Evolutionary conservation across 2,797 vertebrate species (phyloP).

Genomic region (Melanogrammus aeglefinus): DNA sequence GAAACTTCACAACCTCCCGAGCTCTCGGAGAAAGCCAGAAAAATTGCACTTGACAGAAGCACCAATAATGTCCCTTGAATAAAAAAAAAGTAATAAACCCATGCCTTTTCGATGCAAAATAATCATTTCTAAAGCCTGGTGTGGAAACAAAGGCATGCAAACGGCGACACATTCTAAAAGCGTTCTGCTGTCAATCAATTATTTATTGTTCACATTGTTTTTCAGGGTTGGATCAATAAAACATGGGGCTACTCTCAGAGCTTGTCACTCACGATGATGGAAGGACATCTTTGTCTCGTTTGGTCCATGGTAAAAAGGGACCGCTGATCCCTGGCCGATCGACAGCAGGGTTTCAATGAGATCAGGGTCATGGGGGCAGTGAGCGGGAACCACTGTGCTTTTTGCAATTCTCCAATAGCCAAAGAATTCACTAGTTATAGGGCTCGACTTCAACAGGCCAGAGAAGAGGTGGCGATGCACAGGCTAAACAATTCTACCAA

Average conservation of each 20-base stretch:
- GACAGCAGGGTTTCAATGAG: background rate
- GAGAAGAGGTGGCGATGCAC: no score
- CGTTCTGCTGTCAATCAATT: background rate
- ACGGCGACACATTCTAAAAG: background rate
- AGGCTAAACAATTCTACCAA: no score
- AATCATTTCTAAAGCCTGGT: background rate
- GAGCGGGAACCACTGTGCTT: background rate
- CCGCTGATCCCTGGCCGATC: background rate
- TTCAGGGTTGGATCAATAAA: background rate
- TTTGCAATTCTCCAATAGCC: background rate
- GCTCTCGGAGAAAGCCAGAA: background rate
- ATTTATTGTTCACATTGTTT: background rate
- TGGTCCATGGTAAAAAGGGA: background rate
- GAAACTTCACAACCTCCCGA: conserved; percentile 10
- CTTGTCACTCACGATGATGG: background rate
- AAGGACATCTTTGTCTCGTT: background rate
- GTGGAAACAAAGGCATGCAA: background rate
- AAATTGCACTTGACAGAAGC: conserved; percentile 10
- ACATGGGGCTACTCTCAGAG: background rate
- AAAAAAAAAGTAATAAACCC: background rate
- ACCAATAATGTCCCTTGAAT: background rate
- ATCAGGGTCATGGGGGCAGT: background rate
- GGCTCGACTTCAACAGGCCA: no score
- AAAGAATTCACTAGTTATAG: no score
- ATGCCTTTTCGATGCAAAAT: background rate